Evolutionary conservation across 2,888 invertebrate genomes (phyloP).

Genomic region (Hyposoter dolosus): DNA sequence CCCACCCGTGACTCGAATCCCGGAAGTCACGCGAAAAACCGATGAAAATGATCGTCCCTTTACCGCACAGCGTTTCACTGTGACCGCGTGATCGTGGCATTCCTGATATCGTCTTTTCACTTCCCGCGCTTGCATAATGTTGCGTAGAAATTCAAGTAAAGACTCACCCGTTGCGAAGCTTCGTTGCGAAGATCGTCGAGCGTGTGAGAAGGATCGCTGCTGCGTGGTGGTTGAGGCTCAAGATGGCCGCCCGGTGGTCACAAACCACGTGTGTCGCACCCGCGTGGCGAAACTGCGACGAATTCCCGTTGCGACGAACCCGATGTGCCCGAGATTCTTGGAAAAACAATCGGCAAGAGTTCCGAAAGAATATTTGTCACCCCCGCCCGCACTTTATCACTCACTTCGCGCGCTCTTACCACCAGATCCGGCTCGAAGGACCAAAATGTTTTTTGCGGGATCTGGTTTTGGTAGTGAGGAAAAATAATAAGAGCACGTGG

Average conservation of each 20-base stretch:
- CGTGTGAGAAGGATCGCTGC: neutral
- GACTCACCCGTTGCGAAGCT: neutral
- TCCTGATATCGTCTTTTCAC: neutral
- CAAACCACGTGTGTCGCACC: neutral
- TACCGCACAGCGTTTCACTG: too few relatives aligned
- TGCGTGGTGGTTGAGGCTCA: neutral
- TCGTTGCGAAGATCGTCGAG: neutral
- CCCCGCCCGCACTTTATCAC: neutral
- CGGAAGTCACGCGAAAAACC: too few relatives aligned
- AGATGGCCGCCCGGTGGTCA: neutral
- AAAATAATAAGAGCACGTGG: neutral
- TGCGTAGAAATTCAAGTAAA: neutral
- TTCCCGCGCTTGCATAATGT: neutral
- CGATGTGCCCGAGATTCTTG: neutral
- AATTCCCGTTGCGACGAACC: neutral
- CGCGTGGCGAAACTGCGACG: neutral
- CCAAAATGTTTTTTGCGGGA: neutral
- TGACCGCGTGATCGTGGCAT: neutral
- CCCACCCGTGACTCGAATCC: too few relatives aligned
- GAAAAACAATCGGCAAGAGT: neutral
- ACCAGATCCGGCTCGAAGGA: slow-evolving; percentile 24
- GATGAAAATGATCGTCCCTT: neutral
- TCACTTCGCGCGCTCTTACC: neutral
- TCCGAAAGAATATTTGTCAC: too few relatives aligned
- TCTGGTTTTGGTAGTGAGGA: neutral